Percentiles rank a stretch among this genome's conserved stretches.
Conservation (phyloP, 2,797 vertebrate genomes). For the Phalanger gymnotis region DNA sequence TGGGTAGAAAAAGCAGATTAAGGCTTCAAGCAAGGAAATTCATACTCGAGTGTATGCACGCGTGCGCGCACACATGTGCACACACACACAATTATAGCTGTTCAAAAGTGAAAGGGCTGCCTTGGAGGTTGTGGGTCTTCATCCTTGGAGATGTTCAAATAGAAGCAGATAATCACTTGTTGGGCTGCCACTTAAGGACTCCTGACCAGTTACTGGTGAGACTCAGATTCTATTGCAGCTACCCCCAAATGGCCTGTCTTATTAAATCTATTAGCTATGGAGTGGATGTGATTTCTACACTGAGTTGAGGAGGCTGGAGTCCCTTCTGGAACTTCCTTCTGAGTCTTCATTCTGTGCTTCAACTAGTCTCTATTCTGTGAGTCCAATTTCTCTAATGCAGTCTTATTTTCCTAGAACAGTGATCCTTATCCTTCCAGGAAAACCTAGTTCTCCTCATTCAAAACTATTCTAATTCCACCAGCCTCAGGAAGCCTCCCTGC, state of each 20-base stretch:
- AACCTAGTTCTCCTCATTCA: neutral
- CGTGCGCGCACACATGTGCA: too few relatives aligned
- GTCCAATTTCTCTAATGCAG: neutral
- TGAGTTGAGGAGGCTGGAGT: neutral
- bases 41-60: too few relatives aligned
- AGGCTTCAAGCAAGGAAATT: neutral
- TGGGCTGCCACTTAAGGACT: neutral
- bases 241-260: neutral
- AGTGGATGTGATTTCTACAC: neutral
- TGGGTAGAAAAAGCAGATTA: neutral
- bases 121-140: neutral
- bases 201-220: neutral
- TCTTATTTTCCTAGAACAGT: conserved; percentile 4
- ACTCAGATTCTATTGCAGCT: neutral
- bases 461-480: neutral
- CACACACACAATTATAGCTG: too few relatives aligned
- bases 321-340: neutral
- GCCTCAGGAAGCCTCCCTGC: neutral
- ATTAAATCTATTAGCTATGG: neutral
- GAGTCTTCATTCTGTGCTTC: neutral
- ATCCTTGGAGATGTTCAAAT: neutral
- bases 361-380: neutral
- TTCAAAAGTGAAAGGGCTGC: neutral
- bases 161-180: neutral
- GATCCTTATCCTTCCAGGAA: neutral